Evolutionary conservation across 2,113 vertebrate genomes (phyloP).

Genomic region (Pitta sordida): DNA sequence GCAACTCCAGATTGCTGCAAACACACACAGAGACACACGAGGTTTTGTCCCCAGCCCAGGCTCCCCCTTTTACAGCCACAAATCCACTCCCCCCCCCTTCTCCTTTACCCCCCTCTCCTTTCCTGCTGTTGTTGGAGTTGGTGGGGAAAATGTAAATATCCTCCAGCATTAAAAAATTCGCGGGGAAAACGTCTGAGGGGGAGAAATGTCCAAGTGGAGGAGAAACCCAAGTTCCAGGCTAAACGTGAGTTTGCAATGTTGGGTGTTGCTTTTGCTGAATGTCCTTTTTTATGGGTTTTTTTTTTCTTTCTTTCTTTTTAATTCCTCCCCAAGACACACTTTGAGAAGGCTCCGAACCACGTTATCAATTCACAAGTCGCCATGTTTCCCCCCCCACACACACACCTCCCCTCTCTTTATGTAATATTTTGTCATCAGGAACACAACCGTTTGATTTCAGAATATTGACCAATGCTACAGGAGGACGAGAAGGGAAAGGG

Average conservation of each 20-base stretch:
- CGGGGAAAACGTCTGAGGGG: background rate
- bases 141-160: background rate
- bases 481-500: background rate
- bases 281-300: no score
- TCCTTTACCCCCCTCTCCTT: background rate
- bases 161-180: background rate
- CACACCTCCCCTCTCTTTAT: background rate
- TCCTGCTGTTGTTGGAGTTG: background rate
- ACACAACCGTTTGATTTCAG: conserved; percentile 3
- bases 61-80: background rate
- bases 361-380: conserved; percentile 27
- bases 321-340: background rate
- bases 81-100: background rate
- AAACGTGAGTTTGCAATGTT: background rate
- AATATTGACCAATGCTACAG: conserved; percentile 32
- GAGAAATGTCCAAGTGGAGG: background rate
- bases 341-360: background rate
- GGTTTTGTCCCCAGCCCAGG: conserved; percentile 58
- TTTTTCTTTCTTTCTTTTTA: no score
- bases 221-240: background rate
- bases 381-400: conserved; percentile 19
- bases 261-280: background rate
- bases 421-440: conserved; percentile 29
- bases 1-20: conserved; percentile 66
- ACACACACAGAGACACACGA: conserved; percentile 65